A percentile compares a stretch with the other conserved stretches of the same genome.
phyloP scores from a whole-genome alignment of 2,888 invertebrate genomes.

The Leptothorax acervorum region DNA sequence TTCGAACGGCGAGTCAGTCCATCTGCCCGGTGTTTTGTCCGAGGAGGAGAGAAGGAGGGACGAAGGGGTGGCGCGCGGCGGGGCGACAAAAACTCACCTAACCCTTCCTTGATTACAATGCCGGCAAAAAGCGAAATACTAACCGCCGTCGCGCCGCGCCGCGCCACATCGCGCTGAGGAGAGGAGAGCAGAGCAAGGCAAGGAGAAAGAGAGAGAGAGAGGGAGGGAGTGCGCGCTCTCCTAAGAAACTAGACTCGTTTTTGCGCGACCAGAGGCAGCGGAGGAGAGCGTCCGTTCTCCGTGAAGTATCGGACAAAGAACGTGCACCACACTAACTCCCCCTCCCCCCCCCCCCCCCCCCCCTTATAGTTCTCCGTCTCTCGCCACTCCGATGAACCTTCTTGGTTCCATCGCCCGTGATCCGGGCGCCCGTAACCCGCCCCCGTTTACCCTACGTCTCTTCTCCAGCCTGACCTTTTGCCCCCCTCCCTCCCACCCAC shows the following conservation, averaged over 20 bases:
- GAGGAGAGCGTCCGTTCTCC: conserved; percentile 78
- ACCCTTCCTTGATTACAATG: conserved; percentile 86
- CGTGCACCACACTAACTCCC: conserved; percentile 73
- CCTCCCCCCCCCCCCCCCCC: conserved; percentile 10
- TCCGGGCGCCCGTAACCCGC: conserved; percentile 55
- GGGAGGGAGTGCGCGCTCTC: conserved; percentile 79
- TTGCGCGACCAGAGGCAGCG: conserved; percentile 74
- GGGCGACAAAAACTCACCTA: conserved; percentile 84
- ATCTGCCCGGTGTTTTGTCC: conserved; percentile 85
- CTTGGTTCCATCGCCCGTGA: conserved; percentile 51
- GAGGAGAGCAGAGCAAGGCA: conserved; percentile 62
- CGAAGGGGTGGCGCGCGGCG: conserved; percentile 58
- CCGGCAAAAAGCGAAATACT: conserved; percentile 86
- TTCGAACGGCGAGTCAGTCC: conserved; percentile 84
- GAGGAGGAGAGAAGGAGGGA: conserved; percentile 45
- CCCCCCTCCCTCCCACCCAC: not conserved
- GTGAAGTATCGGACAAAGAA: conserved; percentile 83
- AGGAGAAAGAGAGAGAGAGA: conserved; percentile 6
- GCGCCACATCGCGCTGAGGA: conserved; percentile 61
- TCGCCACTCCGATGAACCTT: conserved; percentile 57
- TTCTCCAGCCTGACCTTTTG: conserved; percentile 43
- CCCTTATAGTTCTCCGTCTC: conserved; percentile 45
- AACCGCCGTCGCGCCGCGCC: conserved; percentile 82
- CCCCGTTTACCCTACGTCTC: conserved; percentile 44
- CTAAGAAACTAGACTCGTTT: conserved; percentile 86